These are phyloP conservation scores for Limosa lapponica DNA, from an alignment of 2,797 vertebrate genomes.

Conservation along the genomic window DNA sequence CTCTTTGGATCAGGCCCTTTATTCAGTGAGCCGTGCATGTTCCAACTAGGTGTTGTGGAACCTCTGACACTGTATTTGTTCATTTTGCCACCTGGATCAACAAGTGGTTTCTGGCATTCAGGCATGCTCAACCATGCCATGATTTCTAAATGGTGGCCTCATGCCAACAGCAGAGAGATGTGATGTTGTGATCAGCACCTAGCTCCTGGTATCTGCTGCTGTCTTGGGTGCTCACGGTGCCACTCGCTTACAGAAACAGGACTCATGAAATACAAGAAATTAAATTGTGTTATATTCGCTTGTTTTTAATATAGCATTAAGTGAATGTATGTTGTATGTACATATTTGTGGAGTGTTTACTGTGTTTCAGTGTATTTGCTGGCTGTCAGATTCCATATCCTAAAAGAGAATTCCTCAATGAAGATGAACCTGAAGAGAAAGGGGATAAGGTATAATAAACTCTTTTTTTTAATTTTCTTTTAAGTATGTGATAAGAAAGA, in stretches of 20 bases:
- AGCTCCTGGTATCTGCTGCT: not conserved
- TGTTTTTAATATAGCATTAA: not conserved
- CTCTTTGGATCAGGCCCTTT: not conserved
- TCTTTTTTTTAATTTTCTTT: not conserved
- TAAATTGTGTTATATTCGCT: not conserved
- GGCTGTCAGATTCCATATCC: slow-evolving; percentile 98
- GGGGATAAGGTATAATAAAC: slow-evolving; percentile 89
- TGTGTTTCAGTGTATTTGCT: slow-evolving; percentile 90
- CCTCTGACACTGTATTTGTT: not conserved
- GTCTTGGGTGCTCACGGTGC: not conserved
- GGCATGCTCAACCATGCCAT: not conserved
- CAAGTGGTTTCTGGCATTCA: slow-evolving; percentile 21
- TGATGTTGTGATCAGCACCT: not conserved
- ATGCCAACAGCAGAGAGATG: not conserved
- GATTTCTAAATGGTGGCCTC: slow-evolving; percentile 2
- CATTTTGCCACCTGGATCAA: slow-evolving; percentile 29
- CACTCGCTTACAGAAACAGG: not conserved
- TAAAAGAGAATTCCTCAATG: slow-evolving; percentile 96
- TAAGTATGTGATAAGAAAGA: not conserved
- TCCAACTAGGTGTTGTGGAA: not conserved
- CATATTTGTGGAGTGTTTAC: not conserved
- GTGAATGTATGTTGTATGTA: not conserved
- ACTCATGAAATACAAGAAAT: not conserved
- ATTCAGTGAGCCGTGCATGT: not conserved
- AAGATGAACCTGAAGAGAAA: slow-evolving; percentile 97